Percentiles rank a stretch among this genome's conserved stretches.
phyloP scores from a whole-genome alignment of 2,888 invertebrate genomes.

The Melolontha melolontha region DNA sequence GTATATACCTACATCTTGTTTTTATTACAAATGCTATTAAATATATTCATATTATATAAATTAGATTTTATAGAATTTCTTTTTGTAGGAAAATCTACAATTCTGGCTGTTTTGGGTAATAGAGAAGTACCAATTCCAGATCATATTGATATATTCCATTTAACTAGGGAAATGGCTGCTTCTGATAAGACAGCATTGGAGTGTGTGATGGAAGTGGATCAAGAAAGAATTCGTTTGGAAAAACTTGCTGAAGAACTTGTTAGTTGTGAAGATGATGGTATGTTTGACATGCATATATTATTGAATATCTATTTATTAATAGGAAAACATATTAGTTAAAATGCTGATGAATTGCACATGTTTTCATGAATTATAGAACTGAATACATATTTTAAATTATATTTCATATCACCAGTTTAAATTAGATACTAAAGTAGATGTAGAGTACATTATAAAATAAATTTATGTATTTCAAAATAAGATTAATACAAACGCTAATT shows the following conservation, averaged over 20 bases:
- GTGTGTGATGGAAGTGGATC: constrained; percentile 98
- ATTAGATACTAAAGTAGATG: no score
- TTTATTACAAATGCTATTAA: no score
- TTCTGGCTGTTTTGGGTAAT: constrained; percentile 90
- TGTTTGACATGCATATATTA: constrained; percentile 40
- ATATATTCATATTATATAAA: no score
- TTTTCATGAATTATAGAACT: no score
- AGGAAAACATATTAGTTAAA: no score
- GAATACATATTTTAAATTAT: no score
- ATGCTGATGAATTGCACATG: no score
- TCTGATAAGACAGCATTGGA: constrained; percentile 95
- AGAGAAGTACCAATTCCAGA: constrained; percentile 96
- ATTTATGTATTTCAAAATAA: no score
- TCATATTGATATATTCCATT: constrained; percentile 97
- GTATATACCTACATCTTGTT: background rate
- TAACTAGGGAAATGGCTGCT: constrained; percentile 98
- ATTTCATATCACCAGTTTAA: no score
- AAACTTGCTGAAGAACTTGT: constrained; percentile 91
- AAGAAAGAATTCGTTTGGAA: constrained; percentile 91
- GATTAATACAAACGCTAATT: no score
- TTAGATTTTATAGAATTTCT: constrained; percentile 6
- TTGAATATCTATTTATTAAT: no score
- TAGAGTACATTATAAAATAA: no score
- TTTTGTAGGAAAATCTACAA: constrained; percentile 86
- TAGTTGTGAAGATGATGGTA: constrained; percentile 87